phyloP scores from a whole-genome alignment of 2,888 invertebrate species.

The Rhingia rostrata region DNA sequence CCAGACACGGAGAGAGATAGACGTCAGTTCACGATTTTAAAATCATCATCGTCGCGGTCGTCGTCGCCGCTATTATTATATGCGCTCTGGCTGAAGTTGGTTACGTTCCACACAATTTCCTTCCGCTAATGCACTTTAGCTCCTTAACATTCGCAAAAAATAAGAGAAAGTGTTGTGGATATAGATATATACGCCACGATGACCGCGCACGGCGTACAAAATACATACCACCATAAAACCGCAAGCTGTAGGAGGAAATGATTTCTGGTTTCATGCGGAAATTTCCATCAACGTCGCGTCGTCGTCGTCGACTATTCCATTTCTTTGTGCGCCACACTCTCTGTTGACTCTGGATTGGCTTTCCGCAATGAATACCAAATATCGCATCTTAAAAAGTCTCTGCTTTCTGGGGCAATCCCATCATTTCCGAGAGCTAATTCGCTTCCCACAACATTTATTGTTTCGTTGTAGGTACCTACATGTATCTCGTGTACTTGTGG shows the following conservation, averaged over 20 bases:
- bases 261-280: conserved; percentile 69
- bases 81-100: conserved; percentile 1
- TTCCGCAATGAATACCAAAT: conserved; percentile 54
- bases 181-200: neutral
- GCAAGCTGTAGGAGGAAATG: conserved; percentile 42
- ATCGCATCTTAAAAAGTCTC: conserved; percentile 39
- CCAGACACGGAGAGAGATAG: conserved; percentile 29
- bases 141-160: conserved; percentile 9
- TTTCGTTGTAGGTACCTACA: neutral
- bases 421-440: conserved; percentile 58
- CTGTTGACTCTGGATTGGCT: conserved; percentile 2
- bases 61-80: neutral
- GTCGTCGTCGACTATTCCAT: neutral
- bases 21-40: conserved; percentile 41
- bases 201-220: neutral
- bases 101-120: conserved; percentile 61
- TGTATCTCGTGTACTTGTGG: neutral
- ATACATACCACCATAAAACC: neutral
- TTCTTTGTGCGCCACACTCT: neutral
- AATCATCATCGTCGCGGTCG: conserved; percentile 35
- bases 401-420: conserved; percentile 59
- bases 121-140: conserved; percentile 46
- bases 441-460: conserved; percentile 50
- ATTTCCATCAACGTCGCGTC: conserved; percentile 12
- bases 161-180: conserved; percentile 64